These are phyloP conservation scores for Cabera pusaria DNA, from an alignment of 2,888 invertebrate species.

Conservation along the genomic window DNA sequence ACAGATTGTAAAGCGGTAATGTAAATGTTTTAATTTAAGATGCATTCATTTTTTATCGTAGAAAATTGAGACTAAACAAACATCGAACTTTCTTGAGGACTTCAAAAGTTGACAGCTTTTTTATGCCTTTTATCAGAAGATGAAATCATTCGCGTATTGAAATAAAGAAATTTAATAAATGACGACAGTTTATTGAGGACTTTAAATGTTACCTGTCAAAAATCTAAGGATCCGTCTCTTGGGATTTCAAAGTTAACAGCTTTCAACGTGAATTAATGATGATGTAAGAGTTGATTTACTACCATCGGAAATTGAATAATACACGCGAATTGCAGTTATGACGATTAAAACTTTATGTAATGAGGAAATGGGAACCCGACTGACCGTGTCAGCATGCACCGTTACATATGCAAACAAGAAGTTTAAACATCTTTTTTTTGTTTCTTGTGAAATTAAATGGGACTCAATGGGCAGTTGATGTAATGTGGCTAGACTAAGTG, in stretches of 20 bases:
- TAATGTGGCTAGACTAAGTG: no score
- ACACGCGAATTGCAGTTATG: slow-evolving; percentile 18
- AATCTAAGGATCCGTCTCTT: no score
- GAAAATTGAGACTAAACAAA: slow-evolving; percentile 15
- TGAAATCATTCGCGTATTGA: neutral
- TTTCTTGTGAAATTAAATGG: no score
- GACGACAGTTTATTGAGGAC: neutral
- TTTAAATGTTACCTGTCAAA: no score
- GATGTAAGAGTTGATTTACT: slow-evolving; percentile 23
- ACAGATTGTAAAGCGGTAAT: slow-evolving; percentile 18
- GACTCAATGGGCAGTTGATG: no score
- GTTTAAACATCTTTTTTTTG: no score
- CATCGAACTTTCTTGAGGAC: slow-evolving; percentile 14
- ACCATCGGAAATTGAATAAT: slow-evolving; percentile 23
- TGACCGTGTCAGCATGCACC: slow-evolving; percentile 5
- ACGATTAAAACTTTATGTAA: slow-evolving; percentile 17
- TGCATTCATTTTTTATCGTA: slow-evolving; percentile 12
- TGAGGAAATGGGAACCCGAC: slow-evolving; percentile 20
- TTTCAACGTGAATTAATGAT: slow-evolving; percentile 8
- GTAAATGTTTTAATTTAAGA: slow-evolving; percentile 14
- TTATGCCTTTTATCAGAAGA: neutral
- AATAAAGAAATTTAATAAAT: neutral
- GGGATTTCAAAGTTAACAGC: slow-evolving; percentile 7
- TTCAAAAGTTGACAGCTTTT: slow-evolving; percentile 11
- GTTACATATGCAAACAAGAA: slow-evolving; percentile 8